A percentile compares a stretch with the other conserved stretches of the same genome.
Conservation (phyloP, 2,797 vertebrate genomes). For the Acipenser oxyrinchus region DNA sequence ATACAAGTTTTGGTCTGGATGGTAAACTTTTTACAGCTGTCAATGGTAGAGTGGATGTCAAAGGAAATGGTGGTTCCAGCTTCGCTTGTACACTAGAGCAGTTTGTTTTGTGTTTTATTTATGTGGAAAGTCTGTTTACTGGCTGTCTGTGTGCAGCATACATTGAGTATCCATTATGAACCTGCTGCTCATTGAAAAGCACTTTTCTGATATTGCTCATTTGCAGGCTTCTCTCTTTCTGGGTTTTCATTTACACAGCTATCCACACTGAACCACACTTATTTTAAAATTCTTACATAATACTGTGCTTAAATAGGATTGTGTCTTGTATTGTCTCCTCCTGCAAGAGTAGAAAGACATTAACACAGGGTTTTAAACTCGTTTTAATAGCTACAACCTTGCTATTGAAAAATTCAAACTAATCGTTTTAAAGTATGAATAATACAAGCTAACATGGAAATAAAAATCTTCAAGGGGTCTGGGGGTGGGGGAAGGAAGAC, state of each 20-base stretch:
- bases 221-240: neutral
- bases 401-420: neutral
- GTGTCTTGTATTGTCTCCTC: neutral
- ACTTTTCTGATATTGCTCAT: neutral
- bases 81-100: too few relatives aligned
- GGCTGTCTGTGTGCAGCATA: too few relatives aligned
- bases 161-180: too few relatives aligned
- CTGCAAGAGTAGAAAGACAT: neutral
- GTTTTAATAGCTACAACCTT: neutral
- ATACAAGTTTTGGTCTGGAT: too few relatives aligned
- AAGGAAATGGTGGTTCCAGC: too few relatives aligned
- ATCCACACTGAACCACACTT: neutral
- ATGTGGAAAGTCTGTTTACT: too few relatives aligned
- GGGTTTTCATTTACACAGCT: neutral
- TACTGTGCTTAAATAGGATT: neutral
- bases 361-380: neutral
- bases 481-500: slow-evolving; percentile 3
- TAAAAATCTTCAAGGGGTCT: slow-evolving; percentile 5
- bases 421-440: neutral
- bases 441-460: slow-evolving; percentile 8
- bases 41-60: too few relatives aligned
- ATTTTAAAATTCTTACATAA: neutral
- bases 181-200: too few relatives aligned
- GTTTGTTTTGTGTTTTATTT: too few relatives aligned
- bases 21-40: too few relatives aligned